Base-by-base conservation (phyloP, 53 echinoderm and acorn worm species). In the Luidia sarsii region DNA sequence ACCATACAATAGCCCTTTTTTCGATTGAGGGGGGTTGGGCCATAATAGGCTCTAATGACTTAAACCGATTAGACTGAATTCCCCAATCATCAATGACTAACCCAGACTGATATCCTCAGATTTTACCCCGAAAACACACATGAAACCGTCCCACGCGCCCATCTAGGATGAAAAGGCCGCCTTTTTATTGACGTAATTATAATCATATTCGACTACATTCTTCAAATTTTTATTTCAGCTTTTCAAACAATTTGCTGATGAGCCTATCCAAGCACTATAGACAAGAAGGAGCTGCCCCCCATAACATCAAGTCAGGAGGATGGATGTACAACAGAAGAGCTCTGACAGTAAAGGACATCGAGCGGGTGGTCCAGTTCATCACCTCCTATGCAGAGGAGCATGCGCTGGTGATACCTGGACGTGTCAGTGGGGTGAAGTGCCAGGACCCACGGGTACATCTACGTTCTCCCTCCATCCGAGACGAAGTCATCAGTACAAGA, bases 341-440 rank as follows among this genome's bases (percentile, higher is more conserved):
- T 15, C 21, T 82, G 31, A 46, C 82, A 2, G 39, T 32, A 8
- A 10, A 67, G 55, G 82, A 82, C 32, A 32, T 82, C 8, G 3
- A 46, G 41, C 23, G 82, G 20, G 50, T 67, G 3, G 82, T 82
- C 8, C 25, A 28, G 5, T 68, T 52, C 43, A 82, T 67, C 8
- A 67, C 68, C 1, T 48, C 33, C 20, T 53, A 67, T 41, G 82
- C 67, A 23, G 82, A 82, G 10, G 28, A 7, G 29, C 65, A 82
- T 33, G 82, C 67, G 8, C 68, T 53, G 14, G 67, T 68, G 15
- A 39, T 67, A 46, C 82, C 82, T 20, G 68, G 82, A 18, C 82
- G 82, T 8, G 21, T 37, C 7, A 82, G 35, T 7, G 14, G 81
- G 34, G 81, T 80, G 34, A 80, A 80, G 7, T 48, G 14, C 1